phyloP scores from a whole-genome alignment of 2,888 invertebrate genomes.

The Endotricha flammealis region DNA sequence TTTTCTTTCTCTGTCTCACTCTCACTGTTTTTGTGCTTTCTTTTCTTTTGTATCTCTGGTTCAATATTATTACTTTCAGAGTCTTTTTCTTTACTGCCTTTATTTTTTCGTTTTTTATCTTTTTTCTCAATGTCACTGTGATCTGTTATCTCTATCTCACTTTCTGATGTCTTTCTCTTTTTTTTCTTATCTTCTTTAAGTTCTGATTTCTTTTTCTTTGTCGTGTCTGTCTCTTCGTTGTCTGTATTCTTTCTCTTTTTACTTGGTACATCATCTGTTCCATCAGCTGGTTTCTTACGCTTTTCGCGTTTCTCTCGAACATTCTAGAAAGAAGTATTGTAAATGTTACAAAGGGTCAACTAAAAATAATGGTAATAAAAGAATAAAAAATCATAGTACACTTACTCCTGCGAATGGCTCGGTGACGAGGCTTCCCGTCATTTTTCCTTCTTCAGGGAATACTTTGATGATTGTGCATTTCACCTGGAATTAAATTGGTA shows the following conservation, averaged over 20 bases:
- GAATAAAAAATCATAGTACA: too few relatives aligned
- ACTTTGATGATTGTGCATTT: slow-evolving; percentile 65
- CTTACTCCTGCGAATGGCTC: slow-evolving; percentile 48
- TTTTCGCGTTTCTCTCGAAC: slow-evolving; percentile 29
- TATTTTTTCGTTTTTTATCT: slow-evolving; percentile 14
- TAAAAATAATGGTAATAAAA: too few relatives aligned
- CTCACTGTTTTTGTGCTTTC: slow-evolving; percentile 19
- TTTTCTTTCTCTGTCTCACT: slow-evolving; percentile 13
- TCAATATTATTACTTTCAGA: slow-evolving; percentile 7
- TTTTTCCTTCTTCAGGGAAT: slow-evolving; percentile 46
- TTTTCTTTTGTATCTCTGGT: slow-evolving; percentile 16
- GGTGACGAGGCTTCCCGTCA: slow-evolving; percentile 61
- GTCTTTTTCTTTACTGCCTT: slow-evolving; percentile 9
- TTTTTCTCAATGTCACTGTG: slow-evolving; percentile 12
- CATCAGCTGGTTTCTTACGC: slow-evolving; percentile 24
- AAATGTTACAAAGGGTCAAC: too few relatives aligned
- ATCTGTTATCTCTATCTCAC: slow-evolving; percentile 14
- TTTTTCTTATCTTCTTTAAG: slow-evolving; percentile 16
- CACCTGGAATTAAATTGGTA: slow-evolving; percentile 48
- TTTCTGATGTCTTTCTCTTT: slow-evolving; percentile 23
- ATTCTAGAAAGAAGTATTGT: slow-evolving; percentile 38
- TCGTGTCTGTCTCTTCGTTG: slow-evolving; percentile 15
- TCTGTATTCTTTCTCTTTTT: slow-evolving; percentile 24
- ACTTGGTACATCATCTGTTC: slow-evolving; percentile 15
- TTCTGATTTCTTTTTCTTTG: slow-evolving; percentile 12